Percentiles rank a stretch among this genome's conserved stretches.
Conservation (phyloP, 2,113 vertebrate species). For the Nothoprocta pentlandii region DNA sequence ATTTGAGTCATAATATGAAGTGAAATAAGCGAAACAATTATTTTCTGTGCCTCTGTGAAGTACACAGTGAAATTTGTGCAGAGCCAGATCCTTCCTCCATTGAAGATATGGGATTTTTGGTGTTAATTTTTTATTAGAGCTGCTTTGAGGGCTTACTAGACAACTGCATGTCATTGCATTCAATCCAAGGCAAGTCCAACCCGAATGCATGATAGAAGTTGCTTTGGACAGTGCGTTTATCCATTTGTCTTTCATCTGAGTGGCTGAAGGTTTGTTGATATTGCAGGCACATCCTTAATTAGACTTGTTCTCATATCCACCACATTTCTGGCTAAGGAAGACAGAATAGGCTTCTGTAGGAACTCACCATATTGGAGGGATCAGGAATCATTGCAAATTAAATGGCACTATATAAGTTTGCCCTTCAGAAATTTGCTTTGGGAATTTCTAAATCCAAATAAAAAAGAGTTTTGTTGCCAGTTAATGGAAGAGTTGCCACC, state of each 20-base stretch:
- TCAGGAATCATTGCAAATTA: conserved; percentile 58
- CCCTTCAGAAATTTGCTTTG: conserved; percentile 61
- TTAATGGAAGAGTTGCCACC: conserved; percentile 69
- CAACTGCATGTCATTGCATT: not conserved
- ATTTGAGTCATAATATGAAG: not conserved
- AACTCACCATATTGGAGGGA: conserved; percentile 18
- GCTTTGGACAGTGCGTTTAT: not conserved
- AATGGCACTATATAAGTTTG: conserved; percentile 47
- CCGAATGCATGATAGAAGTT: not conserved
- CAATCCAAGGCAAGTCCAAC: not conserved
- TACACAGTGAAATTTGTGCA: not conserved
- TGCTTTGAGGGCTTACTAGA: not conserved
- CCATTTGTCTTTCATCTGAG: not conserved
- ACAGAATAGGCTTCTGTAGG: not conserved
- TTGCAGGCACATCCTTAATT: not conserved
- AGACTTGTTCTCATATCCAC: not conserved
- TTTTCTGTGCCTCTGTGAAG: not conserved
- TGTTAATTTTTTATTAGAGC: not conserved
- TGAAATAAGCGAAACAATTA: not conserved
- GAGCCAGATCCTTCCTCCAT: not conserved
- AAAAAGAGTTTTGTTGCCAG: conserved; percentile 55
- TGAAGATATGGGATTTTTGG: not conserved
- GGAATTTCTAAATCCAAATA: conserved; percentile 62
- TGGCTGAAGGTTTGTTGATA: not conserved
- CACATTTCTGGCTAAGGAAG: conserved; percentile 21